phyloP scores from a whole-genome alignment of 1,140 invertebrate genomes.

The Ctenoplectra terminalis region DNA sequence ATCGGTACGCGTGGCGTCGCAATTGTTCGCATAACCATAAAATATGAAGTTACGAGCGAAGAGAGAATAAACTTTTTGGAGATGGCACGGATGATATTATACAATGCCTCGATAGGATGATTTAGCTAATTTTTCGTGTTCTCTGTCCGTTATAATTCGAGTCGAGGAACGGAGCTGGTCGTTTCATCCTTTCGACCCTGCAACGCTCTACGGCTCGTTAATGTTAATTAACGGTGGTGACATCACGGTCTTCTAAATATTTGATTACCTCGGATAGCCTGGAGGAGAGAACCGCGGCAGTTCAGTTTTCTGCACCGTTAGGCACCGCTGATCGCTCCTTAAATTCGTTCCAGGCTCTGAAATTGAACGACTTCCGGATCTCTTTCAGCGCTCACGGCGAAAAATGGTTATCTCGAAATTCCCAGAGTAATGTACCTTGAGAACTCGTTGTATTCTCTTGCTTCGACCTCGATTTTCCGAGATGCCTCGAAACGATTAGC shows the following conservation, averaged over 20 bases:
- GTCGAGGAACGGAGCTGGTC: conserved; percentile 39
- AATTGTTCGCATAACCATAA: neutral
- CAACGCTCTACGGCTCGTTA: conserved; percentile 53
- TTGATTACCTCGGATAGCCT: conserved; percentile 50
- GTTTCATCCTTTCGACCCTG: conserved; percentile 44
- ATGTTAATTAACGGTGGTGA: conserved; percentile 67
- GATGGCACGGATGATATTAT: conserved; percentile 8
- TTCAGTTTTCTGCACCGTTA: conserved; percentile 56
- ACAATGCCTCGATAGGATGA: conserved; percentile 37
- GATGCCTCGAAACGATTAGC: neutral
- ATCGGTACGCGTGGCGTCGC: neutral
- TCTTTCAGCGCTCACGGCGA: conserved; percentile 12
- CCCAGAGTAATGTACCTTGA: too few species aligned
- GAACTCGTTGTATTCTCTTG: too few species aligned
- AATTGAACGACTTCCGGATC: conserved; percentile 45
- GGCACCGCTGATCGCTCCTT: conserved; percentile 56
- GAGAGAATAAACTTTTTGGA: too few species aligned
- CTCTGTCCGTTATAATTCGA: conserved; percentile 26
- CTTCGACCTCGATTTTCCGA: neutral
- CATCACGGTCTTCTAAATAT: conserved; percentile 63
- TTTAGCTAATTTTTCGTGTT: conserved; percentile 33
- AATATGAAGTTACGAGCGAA: conserved; percentile 47
- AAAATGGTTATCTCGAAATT: conserved; percentile 37
- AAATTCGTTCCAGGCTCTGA: conserved; percentile 50
- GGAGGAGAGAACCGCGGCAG: neutral